Evolutionary conservation across 2,113 vertebrate species (phyloP), one percentile per base, ranked within the genome.

Genomic region (Callipepla squamata): DNA sequence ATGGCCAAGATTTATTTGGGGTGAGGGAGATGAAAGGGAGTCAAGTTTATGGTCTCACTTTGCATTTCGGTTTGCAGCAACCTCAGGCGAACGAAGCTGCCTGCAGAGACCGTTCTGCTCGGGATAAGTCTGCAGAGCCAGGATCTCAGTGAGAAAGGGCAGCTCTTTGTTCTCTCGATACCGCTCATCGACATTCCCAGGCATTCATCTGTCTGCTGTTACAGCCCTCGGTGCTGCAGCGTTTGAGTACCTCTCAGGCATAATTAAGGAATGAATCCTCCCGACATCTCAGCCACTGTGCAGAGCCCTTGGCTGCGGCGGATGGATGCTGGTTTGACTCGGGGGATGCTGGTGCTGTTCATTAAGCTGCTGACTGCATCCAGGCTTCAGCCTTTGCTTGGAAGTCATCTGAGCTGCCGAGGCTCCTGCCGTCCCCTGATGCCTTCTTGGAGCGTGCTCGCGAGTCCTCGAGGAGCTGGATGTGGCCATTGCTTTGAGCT

Each of bases 1-100:
- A 66, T 10, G 76, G 50, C 61, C 26, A 11, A 50, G 78, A 80
- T 95, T 92, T 84, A 84, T 87, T 77, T 68, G 86, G 55, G 89
- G 59, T 59, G 79, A 89, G 92, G 82, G 92, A 68, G 78, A 84
- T 93, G 92, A 87, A 84, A 90, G 47, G 58, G 81, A 93, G 63
- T 76, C 78, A 38, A 58, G 81, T 92, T 83, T 76, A 80, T 38
- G 20, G 81, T 13, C 68, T 74, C 82, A 25, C 62, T 23, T 62
- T 66, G 68, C 58, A 14, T 72, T 72, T 93, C 8, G 36, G 63
- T 62, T 80, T 38, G 63, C 74, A 79, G 80, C 72, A 75, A 67
- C 34, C 80, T 67, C 47, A 40, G 65, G 75, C 40, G 16, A 23
- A 19, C 1, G 6, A 26, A 76, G 17, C 28, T 62, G 85, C 74